These are phyloP conservation scores for Callimorpha dominula DNA, from an alignment of 2,888 invertebrate genomes.

Conservation along the genomic window DNA sequence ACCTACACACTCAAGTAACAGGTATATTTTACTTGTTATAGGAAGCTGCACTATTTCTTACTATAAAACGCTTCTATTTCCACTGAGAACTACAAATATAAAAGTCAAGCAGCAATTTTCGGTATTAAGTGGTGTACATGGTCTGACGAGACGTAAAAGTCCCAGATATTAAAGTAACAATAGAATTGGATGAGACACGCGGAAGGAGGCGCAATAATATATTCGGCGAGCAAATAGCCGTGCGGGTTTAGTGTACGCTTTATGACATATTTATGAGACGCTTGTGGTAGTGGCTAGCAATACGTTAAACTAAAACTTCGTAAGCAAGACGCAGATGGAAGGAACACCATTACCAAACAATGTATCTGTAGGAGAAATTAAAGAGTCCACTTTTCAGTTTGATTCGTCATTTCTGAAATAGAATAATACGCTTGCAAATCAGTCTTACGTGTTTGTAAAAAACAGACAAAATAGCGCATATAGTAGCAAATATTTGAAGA, in stretches of 20 bases:
- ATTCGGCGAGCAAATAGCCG: conserved; percentile 30
- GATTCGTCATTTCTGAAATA: not conserved
- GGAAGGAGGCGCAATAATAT: conserved; percentile 48
- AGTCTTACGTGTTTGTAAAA: not conserved
- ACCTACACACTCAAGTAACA: not conserved
- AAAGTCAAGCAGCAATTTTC: conserved; percentile 19
- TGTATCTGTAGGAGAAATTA: too few relatives aligned
- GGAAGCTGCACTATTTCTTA: not conserved
- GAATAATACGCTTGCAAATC: not conserved
- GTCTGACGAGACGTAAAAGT: conserved; percentile 35
- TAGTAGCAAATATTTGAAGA: conserved; percentile 1
- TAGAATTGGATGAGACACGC: conserved; percentile 60
- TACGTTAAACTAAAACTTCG: not conserved
- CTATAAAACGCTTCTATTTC: not conserved
- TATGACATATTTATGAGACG: conserved; percentile 45
- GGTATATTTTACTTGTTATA: not conserved
- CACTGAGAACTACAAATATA: conserved; percentile 9
- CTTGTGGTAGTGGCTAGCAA: not conserved
- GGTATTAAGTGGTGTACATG: conserved; percentile 16
- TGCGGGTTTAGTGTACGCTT: conserved; percentile 53
- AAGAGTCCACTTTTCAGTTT: not conserved
- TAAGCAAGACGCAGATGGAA: not conserved
- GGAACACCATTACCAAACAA: not conserved
- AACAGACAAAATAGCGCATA: not conserved
- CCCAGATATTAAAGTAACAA: conserved; percentile 52